A percentile compares a stretch with the other conserved stretches of the same genome.
Conservation (phyloP, 1,140 invertebrate species). For the Ceratina australensis region DNA sequence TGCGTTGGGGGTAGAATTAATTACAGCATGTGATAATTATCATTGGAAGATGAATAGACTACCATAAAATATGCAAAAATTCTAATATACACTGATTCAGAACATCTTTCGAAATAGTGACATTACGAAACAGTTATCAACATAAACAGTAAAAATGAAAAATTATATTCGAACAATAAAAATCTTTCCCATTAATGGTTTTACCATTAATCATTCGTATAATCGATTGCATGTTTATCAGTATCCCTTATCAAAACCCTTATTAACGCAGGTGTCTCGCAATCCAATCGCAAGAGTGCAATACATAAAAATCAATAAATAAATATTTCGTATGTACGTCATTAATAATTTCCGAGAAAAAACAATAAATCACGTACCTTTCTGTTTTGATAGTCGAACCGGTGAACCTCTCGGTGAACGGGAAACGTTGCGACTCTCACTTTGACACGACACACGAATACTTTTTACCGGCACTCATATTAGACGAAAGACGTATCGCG, state of each 20-base stretch:
- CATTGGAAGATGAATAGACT: too few species aligned
- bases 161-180: neutral
- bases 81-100: neutral
- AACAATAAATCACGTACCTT: neutral
- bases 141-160: too few species aligned
- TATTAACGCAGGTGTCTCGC: neutral
- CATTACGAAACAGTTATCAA: too few species aligned
- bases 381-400: conserved; percentile 4
- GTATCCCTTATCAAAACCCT: neutral
- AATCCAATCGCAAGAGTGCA: neutral
- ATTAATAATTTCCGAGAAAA: neutral
- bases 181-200: neutral
- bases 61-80: neutral
- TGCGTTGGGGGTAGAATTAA: neutral
- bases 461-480: conserved; percentile 30
- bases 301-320: neutral
- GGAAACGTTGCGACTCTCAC: conserved; percentile 29
- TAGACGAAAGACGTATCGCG: conserved; percentile 21
- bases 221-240: neutral
- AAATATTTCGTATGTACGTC: rapidly evolving
- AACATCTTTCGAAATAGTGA: too few species aligned
- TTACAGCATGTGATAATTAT: neutral
- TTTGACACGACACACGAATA: conserved; percentile 32
- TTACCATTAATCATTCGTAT: neutral
- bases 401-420: neutral